Evolutionary conservation across 2,797 vertebrate species (phyloP), one percentile per base, ranked within the genome.

Genomic region (Chrosomus eos): DNA sequence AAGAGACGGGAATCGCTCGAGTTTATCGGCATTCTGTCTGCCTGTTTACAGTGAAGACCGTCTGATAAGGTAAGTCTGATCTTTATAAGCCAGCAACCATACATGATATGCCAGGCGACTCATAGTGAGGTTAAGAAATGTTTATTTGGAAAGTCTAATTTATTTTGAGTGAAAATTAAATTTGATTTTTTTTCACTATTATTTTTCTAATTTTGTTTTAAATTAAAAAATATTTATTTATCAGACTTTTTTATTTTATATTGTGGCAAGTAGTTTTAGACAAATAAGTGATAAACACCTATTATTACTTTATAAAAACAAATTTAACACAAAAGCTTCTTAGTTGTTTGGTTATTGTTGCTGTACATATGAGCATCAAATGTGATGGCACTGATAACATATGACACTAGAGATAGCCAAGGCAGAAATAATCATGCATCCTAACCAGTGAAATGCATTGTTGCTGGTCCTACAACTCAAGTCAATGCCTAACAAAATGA

Each of bases 1-100:
- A 89, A 86, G 88, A 88, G 82, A 88, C 87, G 87, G 87, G 80
- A 83, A 88, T 85, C 85, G 89, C 48, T 78, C 85, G 73, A 88
- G 81, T 79, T 48, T 85, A 81, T 73, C 80, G 74, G 80, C 82
- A 87, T 90, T 86, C 88, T 81, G 91, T 87, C 81, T 82, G 89
- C 89, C 91, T 90, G 79, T 89, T 92, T 88, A 93, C 88, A 89
- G 88, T 91, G 88, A 92, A 91, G 90, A 93, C 91, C 93, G 86
- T 91, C 92, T 91, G 91, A 89, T 84, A 91, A 94, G 95, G 95
- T 95, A 95, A 93, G 93, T 19, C 11, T 89, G 71, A 76, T 53
- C 3, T 78, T 89, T 60, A 88, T 71, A 85, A 9, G 77, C 40
- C 81, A 4, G 8, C 45, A 33, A 11, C 36, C n/a, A 23, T 40